Evolutionary conservation across 2,888 invertebrate species (phyloP), one percentile per base, ranked within the genome.

Genomic region (Phaedon cochleariae): DNA sequence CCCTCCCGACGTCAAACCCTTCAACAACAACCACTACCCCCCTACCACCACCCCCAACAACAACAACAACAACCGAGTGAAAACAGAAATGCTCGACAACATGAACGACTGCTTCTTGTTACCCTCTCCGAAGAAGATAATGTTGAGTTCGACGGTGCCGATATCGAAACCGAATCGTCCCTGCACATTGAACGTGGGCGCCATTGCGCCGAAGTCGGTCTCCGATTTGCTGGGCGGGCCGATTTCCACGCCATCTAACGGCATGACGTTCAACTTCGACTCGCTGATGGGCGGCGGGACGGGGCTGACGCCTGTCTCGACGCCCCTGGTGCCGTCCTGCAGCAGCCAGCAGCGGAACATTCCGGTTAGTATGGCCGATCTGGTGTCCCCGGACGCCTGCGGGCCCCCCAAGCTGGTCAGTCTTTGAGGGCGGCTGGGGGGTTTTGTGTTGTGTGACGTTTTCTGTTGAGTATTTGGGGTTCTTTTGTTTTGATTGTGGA

Each of bases 281-380:
- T 94, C 94, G 73, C 87, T 97, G 67, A 95, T 96, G 93, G 95
- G 95, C 76, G 95, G 95, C 57, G 95, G 96, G 77, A 95, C 96
- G 1, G 96, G 96, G 0, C 85, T 97, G 54, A 96, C 96, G 6
- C 96, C 96, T 0, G 93, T 95, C 34, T 90, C 88, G 54, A 89
- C 88, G 62, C 92, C 92, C 1, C 79, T 91, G 59, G 85, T 90
- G 74, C 90, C 90, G 20, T 86, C 87, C 22, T 94, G 93, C 85
- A 91, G 92, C 67, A 90, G 90, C 72, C 93, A 94, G 82, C 91
- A 91, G 80, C 88, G 92, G 79, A 88, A 88, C 81, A 89, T 91
- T 54, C 87, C 90, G 76, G 74, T 74, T 67, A 70, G 84, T 69
- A 76, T 74, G 71, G 75, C 77, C 45, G 86, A 85, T 58, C 85